Evolutionary conservation across 1,140 invertebrate genomes (phyloP).

Genomic region (Bombus pyrosoma): DNA sequence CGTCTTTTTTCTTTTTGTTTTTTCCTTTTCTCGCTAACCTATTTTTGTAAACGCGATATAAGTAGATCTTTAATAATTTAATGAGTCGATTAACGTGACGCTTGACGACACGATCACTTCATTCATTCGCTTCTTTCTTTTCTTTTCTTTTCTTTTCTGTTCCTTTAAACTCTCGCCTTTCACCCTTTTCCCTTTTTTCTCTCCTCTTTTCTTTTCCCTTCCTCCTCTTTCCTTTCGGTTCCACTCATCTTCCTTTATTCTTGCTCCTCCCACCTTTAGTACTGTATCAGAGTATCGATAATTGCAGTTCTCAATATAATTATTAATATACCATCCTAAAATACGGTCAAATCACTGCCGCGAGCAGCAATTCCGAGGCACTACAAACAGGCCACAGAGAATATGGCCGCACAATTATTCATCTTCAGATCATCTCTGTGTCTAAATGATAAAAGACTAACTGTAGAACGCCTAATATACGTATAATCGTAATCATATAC

Average conservation of each 20-base stretch:
- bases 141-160: constrained; percentile 16
- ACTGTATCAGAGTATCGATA: constrained; percentile 80
- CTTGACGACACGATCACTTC: constrained; percentile 74
- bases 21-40: constrained; percentile 25
- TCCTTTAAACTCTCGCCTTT: constrained; percentile 15
- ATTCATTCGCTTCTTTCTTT: constrained; percentile 31
- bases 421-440: constrained; percentile 78
- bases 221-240: constrained; percentile 3
- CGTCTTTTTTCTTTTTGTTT: constrained; percentile 49
- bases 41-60: constrained; percentile 59
- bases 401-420: constrained; percentile 81
- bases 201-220: not conserved
- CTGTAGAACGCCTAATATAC: constrained; percentile 75
- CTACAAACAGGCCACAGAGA: constrained; percentile 82
- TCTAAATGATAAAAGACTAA: constrained; percentile 81
- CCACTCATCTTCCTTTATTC: constrained; percentile 36
- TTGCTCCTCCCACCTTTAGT: constrained; percentile 63
- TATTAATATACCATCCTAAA: constrained; percentile 81
- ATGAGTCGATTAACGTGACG: constrained; percentile 79
- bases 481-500: constrained; percentile 75
- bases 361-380: constrained; percentile 83
- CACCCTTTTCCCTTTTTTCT: constrained; percentile 2
- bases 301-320: constrained; percentile 78
- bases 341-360: constrained; percentile 82
- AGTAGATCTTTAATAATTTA: constrained; percentile 76